Base-by-base conservation (phyloP, 2,797 vertebrate genomes). In the Sciurus vulgaris region DNA sequence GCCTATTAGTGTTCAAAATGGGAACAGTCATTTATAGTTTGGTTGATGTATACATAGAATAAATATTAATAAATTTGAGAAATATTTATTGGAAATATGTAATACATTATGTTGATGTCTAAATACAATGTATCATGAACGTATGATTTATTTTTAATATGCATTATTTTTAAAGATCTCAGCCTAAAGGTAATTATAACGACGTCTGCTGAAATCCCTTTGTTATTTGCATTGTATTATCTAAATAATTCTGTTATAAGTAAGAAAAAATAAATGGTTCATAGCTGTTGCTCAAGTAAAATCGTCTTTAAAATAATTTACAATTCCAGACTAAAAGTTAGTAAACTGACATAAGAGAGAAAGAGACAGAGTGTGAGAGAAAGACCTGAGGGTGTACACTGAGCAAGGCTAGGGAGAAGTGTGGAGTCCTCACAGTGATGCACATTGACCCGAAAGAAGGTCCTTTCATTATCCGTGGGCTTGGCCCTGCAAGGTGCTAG, bases 401-500 rank as follows among this genome's bases (percentile, higher is more conserved):
- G 47, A 89, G 1, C 7, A 7, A 28, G 28, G 5, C 18, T 95
- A n/a, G 41, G 33, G 22, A 54, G 15, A 18, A 2, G 2, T 78
- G 44, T 78, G 18, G 44, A 87, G 73, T 70, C 12, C 18, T 86
- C 18, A 7, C 35, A 44, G 15, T 86, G 33, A 51, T 83, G 51
- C 63, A 30, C 22, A 61, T 81, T 82, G 86, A 18, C 5, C 0
- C 22, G 76, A 91, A 94, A 74, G 28, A 93, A 61, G 24, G 88
- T 22, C 3, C 22, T 83, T 89, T 91, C 69, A 92, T 94, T 49
- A 44, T 76, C 91, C 94, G 47, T 94, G 12, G 54, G n/a, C 86
- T 51, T 44, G 77, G 33, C 47, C 47, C 13, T 56, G 59, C 93
- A 86, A 91, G 35, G 17, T 22, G 30, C 30, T 33, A 18, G 24